These are phyloP conservation scores for Micrasema minimum DNA, from an alignment of 1,140 invertebrate species.

Conservation along the genomic window DNA sequence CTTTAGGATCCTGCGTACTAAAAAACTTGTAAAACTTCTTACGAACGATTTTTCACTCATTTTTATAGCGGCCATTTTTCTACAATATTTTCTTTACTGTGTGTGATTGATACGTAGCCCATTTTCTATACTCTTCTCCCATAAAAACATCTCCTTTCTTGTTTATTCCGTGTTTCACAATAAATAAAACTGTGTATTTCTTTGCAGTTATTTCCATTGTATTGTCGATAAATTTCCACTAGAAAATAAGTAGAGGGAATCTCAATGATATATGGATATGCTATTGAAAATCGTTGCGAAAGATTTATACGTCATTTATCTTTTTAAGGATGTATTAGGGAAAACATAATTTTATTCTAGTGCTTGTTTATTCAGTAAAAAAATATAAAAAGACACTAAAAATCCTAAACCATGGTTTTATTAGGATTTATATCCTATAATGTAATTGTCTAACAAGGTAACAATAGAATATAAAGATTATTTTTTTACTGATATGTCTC, in stretches of 20 bases:
- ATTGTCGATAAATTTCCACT: conserved; percentile 24
- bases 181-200: conserved; percentile 1
- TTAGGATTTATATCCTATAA: not conserved
- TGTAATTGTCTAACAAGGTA: not conserved
- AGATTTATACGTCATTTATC: conserved; percentile 27
- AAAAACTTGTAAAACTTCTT: not conserved
- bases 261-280: not conserved
- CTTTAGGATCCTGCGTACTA: not conserved
- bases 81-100: not conserved
- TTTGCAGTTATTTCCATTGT: not conserved
- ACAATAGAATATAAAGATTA: not conserved
- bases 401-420: not conserved
- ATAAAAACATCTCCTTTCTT: too few species aligned
- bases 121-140: too few species aligned
- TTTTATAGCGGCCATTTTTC: not conserved
- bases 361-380: conserved; percentile 1
- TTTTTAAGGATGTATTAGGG: conserved; percentile 10
- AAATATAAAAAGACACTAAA: not conserved
- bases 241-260: not conserved
- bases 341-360: conserved; percentile 23
- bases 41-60: not conserved
- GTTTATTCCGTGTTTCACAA: too few species aligned
- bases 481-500: conserved; percentile 1
- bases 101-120: too few species aligned
- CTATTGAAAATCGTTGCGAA: too few species aligned